phyloP scores from a whole-genome alignment of 2,888 invertebrate species.

The Cephalotes varians region DNA sequence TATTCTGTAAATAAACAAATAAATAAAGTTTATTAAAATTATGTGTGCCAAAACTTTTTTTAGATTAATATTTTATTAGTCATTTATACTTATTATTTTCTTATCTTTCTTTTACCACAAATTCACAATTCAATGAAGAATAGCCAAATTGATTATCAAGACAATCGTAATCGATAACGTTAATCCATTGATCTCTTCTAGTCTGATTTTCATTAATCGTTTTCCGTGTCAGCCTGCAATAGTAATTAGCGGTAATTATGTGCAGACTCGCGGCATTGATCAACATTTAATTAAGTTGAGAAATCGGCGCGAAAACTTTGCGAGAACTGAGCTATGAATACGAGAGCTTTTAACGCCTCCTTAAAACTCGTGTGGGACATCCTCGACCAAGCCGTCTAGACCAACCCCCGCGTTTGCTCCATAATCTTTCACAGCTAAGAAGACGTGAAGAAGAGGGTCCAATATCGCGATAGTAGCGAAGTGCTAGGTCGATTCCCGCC shows the following conservation, averaged over 20 bases:
- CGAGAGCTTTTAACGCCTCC: conserved; percentile 51
- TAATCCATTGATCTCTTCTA: conserved; percentile 38
- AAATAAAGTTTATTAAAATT: too few relatives aligned
- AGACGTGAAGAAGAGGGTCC: conserved; percentile 57
- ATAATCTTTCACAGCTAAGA: conserved; percentile 59
- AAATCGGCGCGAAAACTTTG: conserved; percentile 8
- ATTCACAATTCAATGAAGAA: not conserved
- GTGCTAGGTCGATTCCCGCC: conserved; percentile 61
- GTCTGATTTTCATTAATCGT: conserved; percentile 33
- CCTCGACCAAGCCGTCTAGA: conserved; percentile 35
- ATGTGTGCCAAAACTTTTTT: not conserved
- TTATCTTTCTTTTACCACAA: not conserved
- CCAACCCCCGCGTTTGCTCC: not conserved
- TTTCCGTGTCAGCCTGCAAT: conserved; percentile 23
- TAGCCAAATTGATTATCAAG: not conserved
- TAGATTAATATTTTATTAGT: not conserved
- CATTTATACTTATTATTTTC: not conserved
- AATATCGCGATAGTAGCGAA: conserved; percentile 55
- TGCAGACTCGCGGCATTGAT: conserved; percentile 34
- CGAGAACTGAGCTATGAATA: conserved; percentile 31
- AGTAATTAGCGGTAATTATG: conserved; percentile 44
- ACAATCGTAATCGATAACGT: conserved; percentile 18
- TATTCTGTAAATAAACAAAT: not conserved
- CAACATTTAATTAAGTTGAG: conserved; percentile 45
- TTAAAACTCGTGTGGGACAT: conserved; percentile 50